Conservation (phyloP, 2,888 invertebrate genomes). For the Euplagia quadripunctaria region DNA sequence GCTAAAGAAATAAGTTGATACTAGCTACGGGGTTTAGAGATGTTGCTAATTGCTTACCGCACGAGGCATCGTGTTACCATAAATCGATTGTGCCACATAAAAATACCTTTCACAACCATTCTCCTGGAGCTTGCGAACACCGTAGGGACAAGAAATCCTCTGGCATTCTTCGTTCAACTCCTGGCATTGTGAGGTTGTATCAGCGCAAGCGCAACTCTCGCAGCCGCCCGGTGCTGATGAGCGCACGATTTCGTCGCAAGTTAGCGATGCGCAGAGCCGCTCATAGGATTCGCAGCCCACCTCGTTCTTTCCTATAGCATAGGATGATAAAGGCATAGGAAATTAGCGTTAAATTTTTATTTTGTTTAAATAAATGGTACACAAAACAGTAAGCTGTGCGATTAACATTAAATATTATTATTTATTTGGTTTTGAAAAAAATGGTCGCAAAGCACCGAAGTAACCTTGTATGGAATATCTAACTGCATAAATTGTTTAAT, state of each 20-base stretch:
- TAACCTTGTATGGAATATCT: neutral
- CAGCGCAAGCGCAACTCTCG: slow-evolving; percentile 87
- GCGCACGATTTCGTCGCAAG: slow-evolving; percentile 91
- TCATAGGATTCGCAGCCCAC: slow-evolving; percentile 18
- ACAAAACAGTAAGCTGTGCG: slow-evolving; percentile 12
- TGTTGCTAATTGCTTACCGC: no score
- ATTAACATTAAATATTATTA: neutral
- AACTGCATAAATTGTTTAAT: neutral
- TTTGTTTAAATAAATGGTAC: neutral
- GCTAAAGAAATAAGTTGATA: no score
- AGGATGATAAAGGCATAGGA: neutral
- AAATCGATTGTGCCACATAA: neutral
- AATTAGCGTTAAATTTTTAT: neutral
- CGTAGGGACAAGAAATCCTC: slow-evolving; percentile 91
- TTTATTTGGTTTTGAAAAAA: neutral
- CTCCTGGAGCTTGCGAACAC: slow-evolving; percentile 82
- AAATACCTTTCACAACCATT: slow-evolving; percentile 69
- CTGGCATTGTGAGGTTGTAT: slow-evolving; percentile 79
- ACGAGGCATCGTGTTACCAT: neutral
- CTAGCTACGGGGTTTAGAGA: no score
- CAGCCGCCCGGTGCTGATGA: slow-evolving; percentile 86
- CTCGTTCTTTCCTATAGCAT: slow-evolving; percentile 8
- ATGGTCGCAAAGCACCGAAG: neutral
- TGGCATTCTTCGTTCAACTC: slow-evolving; percentile 88
- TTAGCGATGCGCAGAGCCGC: slow-evolving; percentile 67